Conservation (phyloP, 2,888 invertebrate species). For the Eilema griseolum region DNA sequence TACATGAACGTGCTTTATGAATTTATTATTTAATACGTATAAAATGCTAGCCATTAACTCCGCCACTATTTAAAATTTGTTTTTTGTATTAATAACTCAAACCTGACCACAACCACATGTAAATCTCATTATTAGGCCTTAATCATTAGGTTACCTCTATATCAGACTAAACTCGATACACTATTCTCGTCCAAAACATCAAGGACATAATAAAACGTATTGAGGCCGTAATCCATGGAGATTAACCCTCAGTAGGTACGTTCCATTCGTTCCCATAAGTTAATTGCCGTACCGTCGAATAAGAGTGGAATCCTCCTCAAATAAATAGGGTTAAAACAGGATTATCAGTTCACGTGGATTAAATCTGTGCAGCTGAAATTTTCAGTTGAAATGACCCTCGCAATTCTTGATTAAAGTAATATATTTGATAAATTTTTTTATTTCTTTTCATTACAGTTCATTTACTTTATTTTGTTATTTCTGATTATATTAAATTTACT, state of each 20-base stretch:
- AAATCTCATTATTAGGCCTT: too few species aligned
- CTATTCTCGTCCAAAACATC: background rate
- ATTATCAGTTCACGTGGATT: constrained; percentile 1
- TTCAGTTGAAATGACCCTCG: background rate
- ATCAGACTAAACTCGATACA: background rate
- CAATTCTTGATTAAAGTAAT: background rate
- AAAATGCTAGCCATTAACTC: too few species aligned
- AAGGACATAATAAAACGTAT: background rate
- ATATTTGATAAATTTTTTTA: background rate
- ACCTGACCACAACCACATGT: too few species aligned
- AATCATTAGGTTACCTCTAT: too few species aligned
- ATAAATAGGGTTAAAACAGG: background rate
- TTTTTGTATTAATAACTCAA: too few species aligned
- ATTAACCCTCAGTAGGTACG: constrained; percentile 1
- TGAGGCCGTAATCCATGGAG: background rate
- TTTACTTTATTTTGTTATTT: background rate
- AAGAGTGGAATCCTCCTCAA: background rate
- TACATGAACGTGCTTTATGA: too few species aligned
- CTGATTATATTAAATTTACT: too few species aligned
- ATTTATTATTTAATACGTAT: too few species aligned
- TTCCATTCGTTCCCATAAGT: constrained; percentile 10
- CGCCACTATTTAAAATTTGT: too few species aligned
- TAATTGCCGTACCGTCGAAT: constrained; percentile 14
- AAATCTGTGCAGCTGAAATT: background rate
- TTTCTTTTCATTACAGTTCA: background rate